Conservation (phyloP, 2,797 vertebrate species). For the Peromyscus nudipes region DNA sequence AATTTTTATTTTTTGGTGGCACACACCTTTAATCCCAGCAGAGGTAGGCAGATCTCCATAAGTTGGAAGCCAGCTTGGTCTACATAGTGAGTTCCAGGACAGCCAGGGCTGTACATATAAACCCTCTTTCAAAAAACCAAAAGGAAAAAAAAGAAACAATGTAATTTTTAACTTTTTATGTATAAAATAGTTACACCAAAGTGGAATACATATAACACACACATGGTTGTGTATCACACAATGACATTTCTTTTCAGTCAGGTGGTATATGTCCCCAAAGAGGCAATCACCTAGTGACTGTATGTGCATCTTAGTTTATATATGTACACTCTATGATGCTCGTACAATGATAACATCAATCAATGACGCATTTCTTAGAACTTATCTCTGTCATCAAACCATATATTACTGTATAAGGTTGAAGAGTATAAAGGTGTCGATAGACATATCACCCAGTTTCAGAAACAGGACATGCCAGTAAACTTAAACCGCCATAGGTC, state of each 20-base stretch:
- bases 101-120: neutral
- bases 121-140: neutral
- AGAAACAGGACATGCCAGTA: constrained; percentile 15
- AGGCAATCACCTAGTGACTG: neutral
- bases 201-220: neutral
- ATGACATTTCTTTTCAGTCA: neutral
- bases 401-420: neutral
- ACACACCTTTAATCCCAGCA: neutral
- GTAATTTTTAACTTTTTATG: neutral
- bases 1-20: neutral
- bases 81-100: neutral
- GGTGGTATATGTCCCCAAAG: neutral
- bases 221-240: neutral
- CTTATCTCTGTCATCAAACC: neutral
- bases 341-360: neutral
- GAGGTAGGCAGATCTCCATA: neutral
- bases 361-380: neutral
- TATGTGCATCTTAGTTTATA: neutral
- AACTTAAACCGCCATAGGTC: neutral
- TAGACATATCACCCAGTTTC: neutral
- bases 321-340: neutral
- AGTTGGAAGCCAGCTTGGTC: neutral
- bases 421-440: neutral
- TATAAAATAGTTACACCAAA: constrained; percentile 44
- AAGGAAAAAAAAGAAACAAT: neutral